Conservation (phyloP, 1,140 invertebrate species). For the Drosophila bocqueti region DNA sequence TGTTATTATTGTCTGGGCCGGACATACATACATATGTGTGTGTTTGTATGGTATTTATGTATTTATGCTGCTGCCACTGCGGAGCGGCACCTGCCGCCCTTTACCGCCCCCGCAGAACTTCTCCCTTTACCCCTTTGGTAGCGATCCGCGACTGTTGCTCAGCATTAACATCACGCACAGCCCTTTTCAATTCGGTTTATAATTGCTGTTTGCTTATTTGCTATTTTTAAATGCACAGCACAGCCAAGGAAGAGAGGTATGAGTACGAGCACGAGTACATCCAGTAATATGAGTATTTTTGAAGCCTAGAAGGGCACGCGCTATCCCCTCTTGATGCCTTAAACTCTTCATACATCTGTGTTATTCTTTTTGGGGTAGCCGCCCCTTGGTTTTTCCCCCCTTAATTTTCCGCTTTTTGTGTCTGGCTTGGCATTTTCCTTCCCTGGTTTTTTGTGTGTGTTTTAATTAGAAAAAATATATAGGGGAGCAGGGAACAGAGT, state of each 20-base stretch:
- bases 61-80: constrained; percentile 50
- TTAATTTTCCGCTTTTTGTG: constrained; percentile 42
- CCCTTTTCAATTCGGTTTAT: constrained; percentile 75
- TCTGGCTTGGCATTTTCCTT: constrained; percentile 52
- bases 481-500: constrained; percentile 69
- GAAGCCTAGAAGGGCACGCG: constrained; percentile 75
- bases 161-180: constrained; percentile 79
- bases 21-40: constrained; percentile 5
- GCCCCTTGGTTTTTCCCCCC: constrained; percentile 21
- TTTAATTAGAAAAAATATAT: constrained; percentile 70
- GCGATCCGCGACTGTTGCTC: constrained; percentile 37
- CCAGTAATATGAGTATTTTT: constrained; percentile 51
- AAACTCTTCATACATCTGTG: constrained; percentile 58
- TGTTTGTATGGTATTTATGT: constrained; percentile 28
- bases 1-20: constrained; percentile 35
- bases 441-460: constrained; percentile 32
- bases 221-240: constrained; percentile 71
- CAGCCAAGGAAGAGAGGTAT: constrained; percentile 19
- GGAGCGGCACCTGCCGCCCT: constrained; percentile 54
- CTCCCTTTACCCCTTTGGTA: constrained; percentile 1
- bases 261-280: constrained; percentile 22
- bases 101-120: constrained; percentile 1
- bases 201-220: constrained; percentile 70
- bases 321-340: constrained; percentile 17
- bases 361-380: constrained; percentile 52